phyloP scores from a whole-genome alignment of 2,888 invertebrate species.

The Lacanobia wlatinum region DNA sequence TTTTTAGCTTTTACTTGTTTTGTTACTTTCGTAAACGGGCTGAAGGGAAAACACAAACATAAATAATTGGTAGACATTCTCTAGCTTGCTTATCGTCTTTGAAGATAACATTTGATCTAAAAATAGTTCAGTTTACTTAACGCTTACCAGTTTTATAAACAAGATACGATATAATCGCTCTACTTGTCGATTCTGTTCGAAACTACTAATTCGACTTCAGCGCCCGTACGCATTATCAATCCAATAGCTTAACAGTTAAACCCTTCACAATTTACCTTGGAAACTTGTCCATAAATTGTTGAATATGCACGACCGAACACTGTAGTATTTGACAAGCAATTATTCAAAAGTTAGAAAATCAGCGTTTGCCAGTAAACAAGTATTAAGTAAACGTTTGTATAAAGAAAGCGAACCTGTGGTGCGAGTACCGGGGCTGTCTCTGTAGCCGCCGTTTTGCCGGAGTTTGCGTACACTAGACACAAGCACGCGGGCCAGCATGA shows the following conservation, averaged over 20 bases:
- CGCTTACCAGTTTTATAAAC: constrained; percentile 47
- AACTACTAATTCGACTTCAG: constrained; percentile 42
- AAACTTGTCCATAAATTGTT: constrained; percentile 74
- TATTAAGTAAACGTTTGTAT: constrained; percentile 56
- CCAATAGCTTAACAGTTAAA: constrained; percentile 69
- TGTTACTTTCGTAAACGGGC: constrained; percentile 4
- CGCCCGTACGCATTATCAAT: constrained; percentile 68
- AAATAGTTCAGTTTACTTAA: constrained; percentile 52
- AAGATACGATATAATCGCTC: constrained; percentile 50
- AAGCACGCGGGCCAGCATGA: constrained; percentile 84
- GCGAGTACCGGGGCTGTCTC: constrained; percentile 82
- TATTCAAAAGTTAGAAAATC: constrained; percentile 66
- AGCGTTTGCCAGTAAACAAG: constrained; percentile 54
- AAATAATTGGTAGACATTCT: constrained; percentile 35
- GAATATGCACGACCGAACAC: constrained; percentile 62
- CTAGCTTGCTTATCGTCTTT: constrained; percentile 60
- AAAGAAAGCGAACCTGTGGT: constrained; percentile 83
- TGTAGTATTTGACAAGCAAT: constrained; percentile 59
- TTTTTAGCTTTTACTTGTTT: constrained; percentile 20
- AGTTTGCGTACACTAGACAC: constrained; percentile 80
- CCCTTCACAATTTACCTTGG: constrained; percentile 85
- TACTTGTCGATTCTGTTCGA: constrained; percentile 43
- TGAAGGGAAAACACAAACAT: constrained; percentile 31
- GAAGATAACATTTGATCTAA: constrained; percentile 61
- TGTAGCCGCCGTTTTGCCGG: constrained; percentile 87